A percentile compares a stretch with the other conserved stretches of the same genome.
Conservation (phyloP, 1,140 invertebrate genomes). For the Oncopodura yosiiana region DNA sequence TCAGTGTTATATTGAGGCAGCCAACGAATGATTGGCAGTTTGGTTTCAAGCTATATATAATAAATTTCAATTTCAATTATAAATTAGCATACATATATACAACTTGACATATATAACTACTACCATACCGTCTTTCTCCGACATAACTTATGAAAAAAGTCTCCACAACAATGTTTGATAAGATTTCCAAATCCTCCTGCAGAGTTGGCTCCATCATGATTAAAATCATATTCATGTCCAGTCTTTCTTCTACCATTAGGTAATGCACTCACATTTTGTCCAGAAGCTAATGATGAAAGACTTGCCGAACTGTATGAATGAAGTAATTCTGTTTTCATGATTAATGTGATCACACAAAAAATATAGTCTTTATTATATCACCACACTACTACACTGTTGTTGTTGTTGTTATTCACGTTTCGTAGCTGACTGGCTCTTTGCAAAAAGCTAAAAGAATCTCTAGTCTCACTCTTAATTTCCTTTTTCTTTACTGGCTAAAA, state of each 20-base stretch:
- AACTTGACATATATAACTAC: not conserved
- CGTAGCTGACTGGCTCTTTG: not conserved
- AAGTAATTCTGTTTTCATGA: conserved; percentile 32
- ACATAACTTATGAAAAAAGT: not conserved
- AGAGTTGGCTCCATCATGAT: conserved; percentile 4
- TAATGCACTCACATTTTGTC: not conserved
- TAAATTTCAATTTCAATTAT: not conserved
- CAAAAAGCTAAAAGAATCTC: not conserved
- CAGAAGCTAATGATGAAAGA: conserved; percentile 17
- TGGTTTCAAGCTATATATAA: conserved; percentile 23
- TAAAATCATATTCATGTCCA: conserved; percentile 12
- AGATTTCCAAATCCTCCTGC: not conserved
- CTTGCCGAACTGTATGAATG: conserved; percentile 29
- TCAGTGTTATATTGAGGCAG: conserved; percentile 37
- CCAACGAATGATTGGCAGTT: conserved; percentile 38
- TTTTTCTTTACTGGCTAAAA: no score
- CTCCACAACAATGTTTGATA: not conserved
- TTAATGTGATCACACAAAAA: no score
- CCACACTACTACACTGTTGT: no score
- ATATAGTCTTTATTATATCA: no score
- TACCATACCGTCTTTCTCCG: conserved; percentile 3
- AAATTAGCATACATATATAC: not conserved
- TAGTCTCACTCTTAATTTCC: no score
- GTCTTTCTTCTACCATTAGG: no score
- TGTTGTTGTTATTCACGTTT: no score